phyloP scores from a whole-genome alignment of 2,113 vertebrate species.

The Hyperopisus bebe region DNA sequence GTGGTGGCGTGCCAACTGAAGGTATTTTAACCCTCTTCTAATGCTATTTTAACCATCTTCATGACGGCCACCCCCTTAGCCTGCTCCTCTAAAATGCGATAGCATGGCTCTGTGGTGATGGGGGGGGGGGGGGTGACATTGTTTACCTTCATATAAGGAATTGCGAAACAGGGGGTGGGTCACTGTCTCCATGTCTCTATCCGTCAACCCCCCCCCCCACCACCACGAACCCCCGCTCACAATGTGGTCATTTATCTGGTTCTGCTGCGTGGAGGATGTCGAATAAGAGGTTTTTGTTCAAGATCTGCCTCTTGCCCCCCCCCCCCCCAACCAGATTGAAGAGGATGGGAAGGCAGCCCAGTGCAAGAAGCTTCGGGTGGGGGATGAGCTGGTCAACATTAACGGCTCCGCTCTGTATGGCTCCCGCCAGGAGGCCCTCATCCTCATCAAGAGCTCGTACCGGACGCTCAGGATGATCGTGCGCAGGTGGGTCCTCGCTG shows the following conservation, averaged over 20 bases:
- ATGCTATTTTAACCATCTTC: neutral
- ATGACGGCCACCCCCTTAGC: neutral
- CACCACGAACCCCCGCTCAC: neutral
- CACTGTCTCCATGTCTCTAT: neutral
- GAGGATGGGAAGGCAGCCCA: conserved; percentile 85
- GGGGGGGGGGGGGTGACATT: neutral
- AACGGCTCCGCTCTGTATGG: conserved; percentile 89
- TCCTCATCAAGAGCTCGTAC: conserved; percentile 96
- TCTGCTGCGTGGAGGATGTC: neutral
- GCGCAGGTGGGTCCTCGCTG: conserved; percentile 66
- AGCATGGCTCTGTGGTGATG: neutral
- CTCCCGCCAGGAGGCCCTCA: conserved; percentile 93
- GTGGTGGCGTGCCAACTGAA: neutral
- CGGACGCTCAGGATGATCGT: conserved; percentile 85
- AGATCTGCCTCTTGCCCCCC: conserved; percentile 5
- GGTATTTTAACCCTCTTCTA: neutral
- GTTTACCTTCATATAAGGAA: neutral
- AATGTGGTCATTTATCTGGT: neutral
- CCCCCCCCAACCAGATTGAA: conserved; percentile 70
- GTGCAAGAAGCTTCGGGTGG: conserved; percentile 78
- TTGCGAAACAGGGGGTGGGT: neutral
- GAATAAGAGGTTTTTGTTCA: conserved; percentile 6
- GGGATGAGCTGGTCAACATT: conserved; percentile 92
- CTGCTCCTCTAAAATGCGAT: neutral
- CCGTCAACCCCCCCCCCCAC: neutral